Conservation (phyloP, 2,888 invertebrate genomes). For the Scaptomyza polygonia region DNA sequence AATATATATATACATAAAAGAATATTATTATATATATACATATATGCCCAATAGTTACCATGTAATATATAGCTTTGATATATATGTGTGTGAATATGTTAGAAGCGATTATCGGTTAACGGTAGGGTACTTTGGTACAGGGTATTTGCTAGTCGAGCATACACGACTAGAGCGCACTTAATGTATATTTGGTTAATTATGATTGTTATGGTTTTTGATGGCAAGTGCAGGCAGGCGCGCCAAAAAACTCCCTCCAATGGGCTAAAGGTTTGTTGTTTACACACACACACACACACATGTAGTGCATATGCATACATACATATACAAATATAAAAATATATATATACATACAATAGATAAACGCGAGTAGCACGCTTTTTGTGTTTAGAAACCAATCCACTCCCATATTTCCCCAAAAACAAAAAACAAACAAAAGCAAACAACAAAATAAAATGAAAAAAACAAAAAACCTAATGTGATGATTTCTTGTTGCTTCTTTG, state of each 20-base stretch:
- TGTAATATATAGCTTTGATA: background rate
- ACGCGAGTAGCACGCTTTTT: slow-evolving; percentile 73
- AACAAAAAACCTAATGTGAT: slow-evolving; percentile 65
- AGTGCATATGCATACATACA: slow-evolving; percentile 31
- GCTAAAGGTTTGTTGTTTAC: slow-evolving; percentile 57
- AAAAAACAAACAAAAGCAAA: slow-evolving; percentile 17
- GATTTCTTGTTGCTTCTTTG: slow-evolving; percentile 80
- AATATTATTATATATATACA: background rate
- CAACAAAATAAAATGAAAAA: background rate
- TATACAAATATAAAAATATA: slow-evolving; percentile 36
- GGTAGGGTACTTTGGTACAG: slow-evolving; percentile 17
- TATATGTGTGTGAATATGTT: background rate
- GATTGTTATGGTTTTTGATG: slow-evolving; percentile 23
- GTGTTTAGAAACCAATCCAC: slow-evolving; percentile 59
- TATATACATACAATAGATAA: slow-evolving; percentile 39
- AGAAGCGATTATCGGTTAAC: background rate
- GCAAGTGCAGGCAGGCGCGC: slow-evolving; percentile 70
- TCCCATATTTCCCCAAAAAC: background rate
- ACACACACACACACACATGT: slow-evolving; percentile 36
- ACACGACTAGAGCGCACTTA: slow-evolving; percentile 24
- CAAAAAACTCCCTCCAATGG: slow-evolving; percentile 72
- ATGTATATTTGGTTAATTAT: slow-evolving; percentile 4
- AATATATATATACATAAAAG: background rate
- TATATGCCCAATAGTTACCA: background rate
- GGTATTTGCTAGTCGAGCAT: slow-evolving; percentile 37